Percentiles rank a stretch among this genome's conserved stretches.
Evolutionary conservation across 2,888 invertebrate genomes (phyloP).

Genomic region (Plebejus argus): DNA sequence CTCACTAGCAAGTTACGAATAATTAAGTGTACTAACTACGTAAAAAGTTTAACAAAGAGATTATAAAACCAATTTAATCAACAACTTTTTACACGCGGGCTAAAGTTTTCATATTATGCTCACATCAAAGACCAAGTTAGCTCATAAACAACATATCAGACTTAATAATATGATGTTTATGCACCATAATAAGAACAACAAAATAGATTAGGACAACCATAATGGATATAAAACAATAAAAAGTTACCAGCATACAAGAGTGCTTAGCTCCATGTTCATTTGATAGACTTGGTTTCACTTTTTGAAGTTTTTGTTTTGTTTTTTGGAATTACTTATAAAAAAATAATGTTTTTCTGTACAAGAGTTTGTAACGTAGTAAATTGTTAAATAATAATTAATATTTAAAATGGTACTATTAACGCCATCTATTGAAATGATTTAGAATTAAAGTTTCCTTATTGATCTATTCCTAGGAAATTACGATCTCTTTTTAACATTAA

Average conservation of each 20-base stretch:
- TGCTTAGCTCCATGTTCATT: background rate
- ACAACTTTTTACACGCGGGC: constrained; percentile 15
- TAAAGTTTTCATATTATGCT: constrained; percentile 9
- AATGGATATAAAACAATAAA: background rate
- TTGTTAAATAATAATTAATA: too few relatives aligned
- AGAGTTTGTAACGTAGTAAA: too few relatives aligned
- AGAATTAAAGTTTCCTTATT: too few relatives aligned
- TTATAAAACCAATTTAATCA: constrained; percentile 8
- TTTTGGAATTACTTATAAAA: too few relatives aligned
- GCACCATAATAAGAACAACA: constrained; percentile 6
- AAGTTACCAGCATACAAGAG: background rate
- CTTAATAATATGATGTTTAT: background rate
- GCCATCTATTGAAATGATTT: too few relatives aligned
- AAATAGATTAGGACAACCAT: background rate
- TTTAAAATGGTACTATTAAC: too few relatives aligned
- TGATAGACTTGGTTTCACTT: too few relatives aligned
- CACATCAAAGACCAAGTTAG: constrained; percentile 5
- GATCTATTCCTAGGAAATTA: too few relatives aligned
- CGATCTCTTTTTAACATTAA: too few relatives aligned
- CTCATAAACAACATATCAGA: constrained; percentile 4
- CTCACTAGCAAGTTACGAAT: background rate
- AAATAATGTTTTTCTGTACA: too few relatives aligned
- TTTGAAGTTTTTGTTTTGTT: too few relatives aligned
- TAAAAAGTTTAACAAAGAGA: constrained; percentile 3
- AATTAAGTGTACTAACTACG: background rate